Evolutionary conservation across 2,113 vertebrate species (phyloP).

Genomic region (Xenopus borealis): DNA sequence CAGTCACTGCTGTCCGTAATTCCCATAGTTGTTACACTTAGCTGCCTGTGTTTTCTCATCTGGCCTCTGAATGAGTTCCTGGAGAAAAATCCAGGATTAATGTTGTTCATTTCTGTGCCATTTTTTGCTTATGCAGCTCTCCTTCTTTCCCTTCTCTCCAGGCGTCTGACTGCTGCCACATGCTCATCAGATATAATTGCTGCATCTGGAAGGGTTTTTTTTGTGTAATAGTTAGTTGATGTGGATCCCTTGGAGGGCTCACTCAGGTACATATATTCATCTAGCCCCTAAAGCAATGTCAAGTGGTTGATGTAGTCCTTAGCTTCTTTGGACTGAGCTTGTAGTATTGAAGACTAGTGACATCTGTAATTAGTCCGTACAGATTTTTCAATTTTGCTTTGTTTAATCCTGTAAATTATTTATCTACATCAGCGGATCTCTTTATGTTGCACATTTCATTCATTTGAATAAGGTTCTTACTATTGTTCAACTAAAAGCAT

Average conservation of each 20-base stretch:
- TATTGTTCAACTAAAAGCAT: not conserved
- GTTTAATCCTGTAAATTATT: slow-evolving; percentile 52
- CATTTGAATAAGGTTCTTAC: not conserved
- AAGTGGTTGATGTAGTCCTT: slow-evolving; percentile 54
- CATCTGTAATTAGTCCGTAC: slow-evolving; percentile 2
- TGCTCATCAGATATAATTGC: slow-evolving; percentile 73
- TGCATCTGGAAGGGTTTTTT: slow-evolving; percentile 60
- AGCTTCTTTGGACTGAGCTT: slow-evolving; percentile 57
- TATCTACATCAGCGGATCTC: slow-evolving; percentile 34
- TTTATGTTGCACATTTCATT: not conserved
- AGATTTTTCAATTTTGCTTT: slow-evolving; percentile 48
- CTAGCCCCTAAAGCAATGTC: slow-evolving; percentile 68
- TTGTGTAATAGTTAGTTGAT: slow-evolving; percentile 50
- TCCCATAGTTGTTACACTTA: slow-evolving; percentile 12
- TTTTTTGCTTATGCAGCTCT: slow-evolving; percentile 56
- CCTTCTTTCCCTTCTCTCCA: slow-evolving; percentile 33
- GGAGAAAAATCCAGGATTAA: slow-evolving; percentile 44
- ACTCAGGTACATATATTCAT: slow-evolving; percentile 54
- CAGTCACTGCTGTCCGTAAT: slow-evolving; percentile 17
- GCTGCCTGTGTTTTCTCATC: slow-evolving; percentile 24
- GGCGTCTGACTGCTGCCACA: slow-evolving; percentile 63
- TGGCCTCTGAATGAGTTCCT: slow-evolving; percentile 23
- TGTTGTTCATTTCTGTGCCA: slow-evolving; percentile 48
- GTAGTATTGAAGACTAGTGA: slow-evolving; percentile 52
- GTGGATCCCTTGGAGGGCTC: slow-evolving; percentile 54